Evolutionary conservation across 2,113 vertebrate genomes (phyloP), one percentile per base, ranked within the genome.

Genomic region (Cephalopterus ornatus): DNA sequence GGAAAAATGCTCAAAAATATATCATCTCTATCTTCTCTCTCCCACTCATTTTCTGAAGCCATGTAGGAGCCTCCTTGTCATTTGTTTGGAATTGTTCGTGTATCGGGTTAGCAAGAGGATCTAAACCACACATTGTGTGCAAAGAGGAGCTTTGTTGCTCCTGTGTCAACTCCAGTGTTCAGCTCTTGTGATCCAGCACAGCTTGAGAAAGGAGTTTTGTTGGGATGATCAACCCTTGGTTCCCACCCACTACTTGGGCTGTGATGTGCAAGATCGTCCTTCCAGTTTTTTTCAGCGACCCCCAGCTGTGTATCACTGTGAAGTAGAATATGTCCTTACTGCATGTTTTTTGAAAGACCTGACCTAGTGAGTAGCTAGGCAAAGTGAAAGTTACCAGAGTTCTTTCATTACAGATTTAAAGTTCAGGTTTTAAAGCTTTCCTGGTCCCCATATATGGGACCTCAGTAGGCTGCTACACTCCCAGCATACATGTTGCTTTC

Each of bases 231-330:
- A 44, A 56, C 68, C 49, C 46, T 75, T 42, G 46, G 46, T 91
- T 93, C 37, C 46, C 49, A 84, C 39, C 24, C 49, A 55, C 74
- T 65, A 9, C 23, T 87, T 52, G 37, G 11, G 24, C 49, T 94
- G 18, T 74, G 47, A 61, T 65, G 52, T 58, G 32, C 3, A 1
- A 72, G 27, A 30, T 5, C 41, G 19, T n/a, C 83, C 88, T 88
- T 90, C 30, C 72, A 92, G 47, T 80, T 65, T 75, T 41, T 70
- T 92, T 78, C 35, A n/a, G 46, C 56, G 75, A 32, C 39, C 62
- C 39, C 42, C 47, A 94, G 30, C 75, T 65, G 33, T 90, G 90
- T 90, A 80, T 90, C 55, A 92, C 7, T 90, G 19, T 44, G 35
- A 55, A 67, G 27, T 8, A 72, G 46, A 74, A 83, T 81, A 93